Base-by-base conservation (phyloP, 2,888 invertebrate genomes). In the Tenthredo scrophulariae region DNA sequence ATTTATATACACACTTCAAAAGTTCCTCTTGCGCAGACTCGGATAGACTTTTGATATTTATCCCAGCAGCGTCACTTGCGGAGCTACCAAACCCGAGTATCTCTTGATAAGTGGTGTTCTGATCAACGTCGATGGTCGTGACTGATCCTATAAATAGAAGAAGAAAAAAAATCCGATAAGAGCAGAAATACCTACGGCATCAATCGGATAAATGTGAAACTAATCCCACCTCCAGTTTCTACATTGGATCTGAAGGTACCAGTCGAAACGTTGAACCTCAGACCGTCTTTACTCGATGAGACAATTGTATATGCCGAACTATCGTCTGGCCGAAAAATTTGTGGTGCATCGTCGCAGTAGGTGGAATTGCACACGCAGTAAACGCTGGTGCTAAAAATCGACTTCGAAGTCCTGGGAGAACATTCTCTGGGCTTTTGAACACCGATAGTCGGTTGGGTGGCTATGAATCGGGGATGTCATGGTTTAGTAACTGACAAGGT, bases 71-170 rank as follows among this genome's bases (percentile, higher is more conserved):
- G 54, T 96, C 96, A 0, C 97, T 98, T 86, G 97, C 97, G 0
- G 97, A 97, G 0, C 97, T 98, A 0, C 98, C 98, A 92, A 97
- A 98, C 0, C 98, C 98, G 87, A 96, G 93, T 40, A 98, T 96
- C 22, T 91, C 94, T 91, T 98, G 97, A 88, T 94, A 95, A 4
- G 91, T 93, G 67, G 87, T 89, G 22, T 86, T 88, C n/a, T 91
- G 89, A 86, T 94, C 87, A 29, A 94, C 40, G 5, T n/a, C 13
- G 37, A 80, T 40, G 22, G 13, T 40, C 18, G 62, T 33, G 5
- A 22, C 10, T 18, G 15, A 37, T 62, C 33, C 62, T 58, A 15
- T 58, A 15, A 13, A 18, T 9, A 2, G 6, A 15, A 54, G 3
- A 26, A 18, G 18, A 9, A 33, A 26, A n/a, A 54, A 58, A 58